Evolutionary conservation across 2,888 invertebrate species (phyloP), one percentile per base, ranked within the genome.

Genomic region (Apamea epomidion): DNA sequence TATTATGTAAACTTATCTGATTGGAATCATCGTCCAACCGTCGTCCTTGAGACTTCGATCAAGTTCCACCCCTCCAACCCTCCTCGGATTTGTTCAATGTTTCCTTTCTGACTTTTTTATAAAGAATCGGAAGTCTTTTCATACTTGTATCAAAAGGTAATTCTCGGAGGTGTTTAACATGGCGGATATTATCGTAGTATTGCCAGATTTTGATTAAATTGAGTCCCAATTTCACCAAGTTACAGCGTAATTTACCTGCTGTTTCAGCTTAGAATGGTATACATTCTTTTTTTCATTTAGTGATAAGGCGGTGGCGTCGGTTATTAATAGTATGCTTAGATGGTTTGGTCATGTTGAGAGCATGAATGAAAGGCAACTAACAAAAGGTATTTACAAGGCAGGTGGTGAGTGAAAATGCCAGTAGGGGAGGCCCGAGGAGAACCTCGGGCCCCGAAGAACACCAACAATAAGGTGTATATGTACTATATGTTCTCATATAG

Each of bases 11-110:
- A 64, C 37, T 74, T 71, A 60, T 86, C 68, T 67, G 45, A 82
- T 81, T 73, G 29, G 48, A 70, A 69, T 60, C 37, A 25, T 71
- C 86, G 70, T 51, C 64, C 32, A 25, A 21, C 69, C 42, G 7
- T 81, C 60, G 80, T 58, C 32, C 21, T 14, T 14, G 6, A 69
- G 12, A 16, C 48, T 32, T 68, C 68, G 45, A 80, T 80, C 32
- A 80, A 72, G 29, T 80, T 32, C 69, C 54, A n/a, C 85, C 78
- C 68, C 76, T 51, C 80, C 48, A 29, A 62, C 60, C 60, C 67
- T 51, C 60, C 67, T 51, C 69, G 25, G 14, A 80, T 64, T 84
- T 81, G 48, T 84, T 58, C 48, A 37, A 32, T 67, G 54, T 78
- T 78, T 62, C 29, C 16, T 32, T 64, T 70, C 48, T 7, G 69